phyloP scores from a whole-genome alignment of 2,113 vertebrate genomes.

The Neotoma lepida region DNA sequence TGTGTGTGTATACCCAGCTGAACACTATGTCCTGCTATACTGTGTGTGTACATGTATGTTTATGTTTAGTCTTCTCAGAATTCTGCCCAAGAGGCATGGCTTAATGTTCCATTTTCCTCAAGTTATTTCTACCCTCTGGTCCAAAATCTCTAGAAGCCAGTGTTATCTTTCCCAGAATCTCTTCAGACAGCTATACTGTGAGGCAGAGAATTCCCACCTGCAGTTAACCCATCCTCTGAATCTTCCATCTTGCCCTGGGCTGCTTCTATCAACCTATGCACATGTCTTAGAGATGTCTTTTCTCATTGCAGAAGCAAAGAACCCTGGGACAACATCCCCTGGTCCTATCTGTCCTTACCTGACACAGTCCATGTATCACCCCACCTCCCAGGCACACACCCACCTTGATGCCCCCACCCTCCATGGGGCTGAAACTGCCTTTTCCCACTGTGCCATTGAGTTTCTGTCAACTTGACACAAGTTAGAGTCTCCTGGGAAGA shows the following conservation, averaged over 20 bases:
- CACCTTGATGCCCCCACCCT: not conserved
- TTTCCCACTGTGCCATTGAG: not conserved
- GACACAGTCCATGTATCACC: rapidly evolving
- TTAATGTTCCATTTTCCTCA: not conserved
- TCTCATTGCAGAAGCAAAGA: no score
- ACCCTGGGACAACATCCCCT: not conserved
- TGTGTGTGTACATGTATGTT: not conserved
- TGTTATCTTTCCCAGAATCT: not conserved
- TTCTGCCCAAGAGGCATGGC: not conserved
- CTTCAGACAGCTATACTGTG: rapidly evolving
- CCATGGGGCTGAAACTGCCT: not conserved
- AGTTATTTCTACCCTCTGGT: not conserved
- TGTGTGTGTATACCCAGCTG: not conserved
- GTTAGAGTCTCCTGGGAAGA: not conserved
- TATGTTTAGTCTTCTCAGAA: not conserved
- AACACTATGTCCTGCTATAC: no score
- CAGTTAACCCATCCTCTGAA: not conserved
- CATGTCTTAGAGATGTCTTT: not conserved
- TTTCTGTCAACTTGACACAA: not conserved
- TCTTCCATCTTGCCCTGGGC: not conserved
- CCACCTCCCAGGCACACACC: no score
- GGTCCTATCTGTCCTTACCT: not conserved
- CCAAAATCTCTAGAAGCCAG: not conserved
- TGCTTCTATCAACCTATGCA: not conserved
- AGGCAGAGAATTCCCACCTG: not conserved